Evolutionary conservation across 1,140 invertebrate species (phyloP), one percentile per base, ranked within the genome.

Genomic region (Cardiocondyla obscurior): DNA sequence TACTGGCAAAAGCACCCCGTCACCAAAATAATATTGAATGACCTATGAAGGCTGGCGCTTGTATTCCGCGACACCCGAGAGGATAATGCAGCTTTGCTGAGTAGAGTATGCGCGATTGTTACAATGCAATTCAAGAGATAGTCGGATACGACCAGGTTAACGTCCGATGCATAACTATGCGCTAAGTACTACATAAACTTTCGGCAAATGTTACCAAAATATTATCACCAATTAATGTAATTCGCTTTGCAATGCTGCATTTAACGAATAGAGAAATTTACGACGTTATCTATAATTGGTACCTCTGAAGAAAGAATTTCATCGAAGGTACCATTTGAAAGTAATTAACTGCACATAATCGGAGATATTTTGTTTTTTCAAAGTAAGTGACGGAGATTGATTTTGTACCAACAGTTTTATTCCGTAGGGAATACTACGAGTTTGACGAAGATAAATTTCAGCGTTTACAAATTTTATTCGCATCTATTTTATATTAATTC

Each of bases 361-460:
- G 58, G 51, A 8, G 53, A 49, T 33, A n/a, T n/a, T n/a, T n/a
- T n/a, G n/a, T 74, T 73, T 19, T 22, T 76, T 79, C 12, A 10
- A 19, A 1, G 6, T 8, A 51, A 86, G 30, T 58, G 67, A 87
- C 76, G 81, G 22, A 74, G 86, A 86, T 87, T 83, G 81, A 87
- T 86, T 69, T 58, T 36, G 16, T 49, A 3, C 3, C 19, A 36
- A 55, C 73, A 58, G 55, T 36, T 72, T 86, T 7, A 33, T 44
- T 30, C 6, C n/a, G n/a, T 8, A 19, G 60, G 6, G 25, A 74
- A 62, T 67, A 30, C 2, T 3, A 39, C 25, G 5, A 42, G 1
- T 8, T 6, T 55, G 81, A 86, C 81, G 49, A 74, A 58, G 86
- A 87, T 87, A 73, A 76, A 87, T 86, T 70, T 51, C 4, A 14